Evolutionary conservation across 1,140 invertebrate species (phyloP), one percentile per base, ranked within the genome.

Genomic region (Papilio machaon): DNA sequence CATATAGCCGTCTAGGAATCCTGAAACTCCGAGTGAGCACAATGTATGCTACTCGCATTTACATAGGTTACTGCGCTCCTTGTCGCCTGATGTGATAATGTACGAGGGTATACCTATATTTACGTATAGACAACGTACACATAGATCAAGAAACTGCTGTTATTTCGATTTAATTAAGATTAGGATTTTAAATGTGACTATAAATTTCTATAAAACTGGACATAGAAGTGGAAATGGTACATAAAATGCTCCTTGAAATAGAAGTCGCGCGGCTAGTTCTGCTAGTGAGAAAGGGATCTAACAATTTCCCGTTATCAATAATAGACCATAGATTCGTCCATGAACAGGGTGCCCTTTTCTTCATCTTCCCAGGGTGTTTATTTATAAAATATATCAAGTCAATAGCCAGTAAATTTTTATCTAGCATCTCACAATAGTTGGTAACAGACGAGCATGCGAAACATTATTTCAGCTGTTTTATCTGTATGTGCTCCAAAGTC

Each of bases 1-100:
- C 88, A 86, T 89, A 89, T 90, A 86, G 88, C 84, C 84, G 82
- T 82, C 83, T 84, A 86, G 87, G 88, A 90, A 90, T 91, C 88
- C 86, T 86, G 87, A 88, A 89, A 86, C 88, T 87, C 82, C 84
- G 80, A 87, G 86, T 89, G 87, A 89, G 86, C 87, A 84, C 87
- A 89, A 87, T 89, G 83, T 84, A 88, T 85, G 85, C 85, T 83
- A 83, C 79, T 84, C 82, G 85, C 83, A 90, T 91, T 91, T 88
- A 89, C 89, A 90, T 90, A 90, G 85, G 89, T 90, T 88, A 87
- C 81, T 86, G 85, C 83, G 83, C 85, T 80, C 76, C 23, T 54
- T 77, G 84, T 81, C 79, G 76, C 78, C 80, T 78, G 73, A 75
- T 73, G 80, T 79, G 82, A 84, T 89, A 84, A 85, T 85, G 84